These are phyloP conservation scores for Dusona sp. DNA, from an alignment of 2,888 invertebrate genomes.

Conservation along the genomic window DNA sequence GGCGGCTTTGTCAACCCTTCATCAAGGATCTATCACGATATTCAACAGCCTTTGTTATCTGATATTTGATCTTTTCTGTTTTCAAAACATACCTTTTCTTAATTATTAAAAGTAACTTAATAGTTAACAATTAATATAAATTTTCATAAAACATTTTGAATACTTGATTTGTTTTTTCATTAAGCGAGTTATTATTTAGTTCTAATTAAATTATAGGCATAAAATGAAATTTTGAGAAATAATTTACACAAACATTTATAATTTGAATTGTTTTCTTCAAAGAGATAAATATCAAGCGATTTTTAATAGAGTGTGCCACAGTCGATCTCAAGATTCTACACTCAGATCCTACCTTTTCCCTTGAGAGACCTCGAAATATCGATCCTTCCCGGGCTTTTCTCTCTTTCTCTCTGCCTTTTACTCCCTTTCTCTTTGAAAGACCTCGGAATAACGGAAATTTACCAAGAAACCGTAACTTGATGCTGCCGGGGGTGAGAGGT, in stretches of 20 bases:
- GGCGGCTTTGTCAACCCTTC: background rate
- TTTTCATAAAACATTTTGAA: background rate
- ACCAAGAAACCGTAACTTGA: slow-evolving; percentile 45
- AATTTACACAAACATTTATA: background rate
- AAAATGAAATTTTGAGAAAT: background rate
- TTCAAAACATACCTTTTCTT: background rate
- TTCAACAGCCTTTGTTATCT: background rate
- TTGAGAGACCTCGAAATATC: slow-evolving; percentile 47
- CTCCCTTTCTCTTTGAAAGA: slow-evolving; percentile 25
- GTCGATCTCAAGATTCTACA: slow-evolving; percentile 42
- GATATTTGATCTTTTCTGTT: background rate
- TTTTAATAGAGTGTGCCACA: slow-evolving; percentile 8
- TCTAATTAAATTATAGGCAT: background rate
- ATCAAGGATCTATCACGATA: background rate
- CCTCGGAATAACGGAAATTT: slow-evolving; percentile 57
- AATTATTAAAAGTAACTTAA: background rate
- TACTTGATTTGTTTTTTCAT: background rate
- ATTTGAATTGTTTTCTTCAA: background rate
- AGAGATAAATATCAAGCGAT: background rate
- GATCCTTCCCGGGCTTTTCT: slow-evolving; percentile 25
- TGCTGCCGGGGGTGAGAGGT: slow-evolving; percentile 34
- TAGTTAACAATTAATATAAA: background rate
- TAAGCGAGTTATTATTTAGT: background rate
- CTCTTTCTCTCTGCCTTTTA: slow-evolving; percentile 9
- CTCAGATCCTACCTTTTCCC: slow-evolving; percentile 37